A percentile compares a stretch with the other conserved stretches of the same genome.
These are phyloP conservation scores for Lethenteron camtschaticum DNA, from an alignment of 2,113 vertebrate genomes.

Conservation along the genomic window DNA sequence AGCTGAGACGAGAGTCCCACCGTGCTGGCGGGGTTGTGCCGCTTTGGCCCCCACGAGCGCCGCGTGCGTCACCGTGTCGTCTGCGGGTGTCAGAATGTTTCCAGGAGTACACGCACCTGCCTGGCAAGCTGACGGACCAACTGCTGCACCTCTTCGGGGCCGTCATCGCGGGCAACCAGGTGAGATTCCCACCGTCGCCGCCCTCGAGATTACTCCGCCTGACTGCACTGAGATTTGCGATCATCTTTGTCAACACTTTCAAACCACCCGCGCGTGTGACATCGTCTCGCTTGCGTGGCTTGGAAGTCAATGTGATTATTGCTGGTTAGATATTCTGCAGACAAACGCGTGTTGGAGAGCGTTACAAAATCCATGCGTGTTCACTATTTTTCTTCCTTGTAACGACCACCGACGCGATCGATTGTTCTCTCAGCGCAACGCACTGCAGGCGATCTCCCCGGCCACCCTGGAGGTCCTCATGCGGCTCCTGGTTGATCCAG, in stretches of 20 bases:
- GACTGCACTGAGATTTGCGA: neutral
- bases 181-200: constrained; percentile 14
- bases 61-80: too few relatives aligned
- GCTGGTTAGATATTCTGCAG: neutral
- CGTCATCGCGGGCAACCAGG: constrained; percentile 58
- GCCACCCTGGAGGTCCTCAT: constrained; percentile 42
- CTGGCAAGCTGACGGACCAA: constrained; percentile 30
- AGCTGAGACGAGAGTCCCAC: too few relatives aligned
- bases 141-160: constrained; percentile 61
- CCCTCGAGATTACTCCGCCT: neutral
- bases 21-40: too few relatives aligned
- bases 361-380: neutral
- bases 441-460: constrained; percentile 36
- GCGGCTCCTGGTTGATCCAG: constrained; percentile 33
- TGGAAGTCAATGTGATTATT: neutral
- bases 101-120: constrained; percentile 27
- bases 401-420: too few relatives aligned
- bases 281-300: neutral
- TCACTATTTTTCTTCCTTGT: constrained; percentile 2
- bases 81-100: constrained; percentile 30
- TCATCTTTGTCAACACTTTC: neutral
- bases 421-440: constrained; percentile 36
- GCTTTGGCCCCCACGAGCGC: too few relatives aligned
- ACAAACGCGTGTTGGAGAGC: neutral
- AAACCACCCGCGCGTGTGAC: too few relatives aligned